Base-by-base conservation (phyloP, 1,140 invertebrate genomes). In the Mactra quadrangularis region DNA sequence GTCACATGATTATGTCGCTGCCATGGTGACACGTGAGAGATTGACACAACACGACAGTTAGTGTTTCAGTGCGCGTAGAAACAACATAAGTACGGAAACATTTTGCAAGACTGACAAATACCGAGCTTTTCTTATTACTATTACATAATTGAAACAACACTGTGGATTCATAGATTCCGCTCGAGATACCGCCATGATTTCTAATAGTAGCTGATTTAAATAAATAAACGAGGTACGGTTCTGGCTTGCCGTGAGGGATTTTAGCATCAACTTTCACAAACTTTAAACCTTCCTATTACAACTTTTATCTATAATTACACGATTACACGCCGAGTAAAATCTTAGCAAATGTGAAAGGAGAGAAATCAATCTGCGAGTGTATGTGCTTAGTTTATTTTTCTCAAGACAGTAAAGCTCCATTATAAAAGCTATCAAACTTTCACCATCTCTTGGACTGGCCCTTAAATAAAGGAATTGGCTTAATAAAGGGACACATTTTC, bases 71-170 rank as follows among this genome's bases (percentile, higher is more conserved):
- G 19, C 50, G 35, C 38, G 50, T 25, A 17, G 19, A 0, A 7
- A 17, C 29, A 72, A 33, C 15, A 72, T 29, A 70, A 31, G 29
- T 13, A 22, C 33, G 33, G 45, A 35, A 57, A 57, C 33, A 27
- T 19, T 52, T 11, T 57, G 27, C 38, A 9, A 45, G 11, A n/a
- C 27, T 22, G 19, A 4, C 27, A 19, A 27, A 72, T 55, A 55
- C 53, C 72, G 45, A 59, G 38, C 27, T 45, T 62, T 55, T 47
- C 57, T 7, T 60, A 41, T 41, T 22, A 62, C 47, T 64, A 47
- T 76, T 62, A 60, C 47, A 76, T 76, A 76, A 76, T 76, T 50
- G 35, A n/a, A 45, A 15, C 74, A 76, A 76, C 57, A 25, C 74
- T 33, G 27, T 22, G 22, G 47, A 7, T 62, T 31, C 17, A 33